Evolutionary conservation across 2,888 invertebrate genomes (phyloP).

Genomic region (Phyllotreta striolata): DNA sequence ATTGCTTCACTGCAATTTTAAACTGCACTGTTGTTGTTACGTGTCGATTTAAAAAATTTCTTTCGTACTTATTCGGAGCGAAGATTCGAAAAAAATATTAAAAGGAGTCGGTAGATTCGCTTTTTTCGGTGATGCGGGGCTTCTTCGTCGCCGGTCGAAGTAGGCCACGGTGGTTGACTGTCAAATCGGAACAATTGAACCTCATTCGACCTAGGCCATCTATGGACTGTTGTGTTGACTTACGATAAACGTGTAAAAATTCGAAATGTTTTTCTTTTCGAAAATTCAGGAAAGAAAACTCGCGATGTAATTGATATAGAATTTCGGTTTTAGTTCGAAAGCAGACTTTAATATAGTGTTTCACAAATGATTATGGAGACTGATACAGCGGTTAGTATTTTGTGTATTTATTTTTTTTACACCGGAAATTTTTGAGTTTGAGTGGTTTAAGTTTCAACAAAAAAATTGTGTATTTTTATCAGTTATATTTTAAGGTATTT

Average conservation of each 20-base stretch:
- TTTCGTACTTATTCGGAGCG: slow-evolving; percentile 28
- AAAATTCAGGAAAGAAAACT: slow-evolving; percentile 9
- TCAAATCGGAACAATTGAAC: slow-evolving; percentile 42
- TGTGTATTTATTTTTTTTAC: slow-evolving; percentile 12
- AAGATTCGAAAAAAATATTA: neutral
- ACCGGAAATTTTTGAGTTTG: neutral
- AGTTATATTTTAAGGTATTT: no score
- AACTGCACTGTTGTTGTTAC: slow-evolving; percentile 46
- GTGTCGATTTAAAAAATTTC: slow-evolving; percentile 40
- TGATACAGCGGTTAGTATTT: slow-evolving; percentile 49
- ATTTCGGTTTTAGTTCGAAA: slow-evolving; percentile 24
- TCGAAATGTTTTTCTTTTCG: slow-evolving; percentile 20
- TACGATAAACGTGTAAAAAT: slow-evolving; percentile 20
- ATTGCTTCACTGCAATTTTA: slow-evolving; percentile 51
- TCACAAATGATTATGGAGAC: slow-evolving; percentile 45
- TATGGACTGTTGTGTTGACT: slow-evolving; percentile 35
- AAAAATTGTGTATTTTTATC: no score
- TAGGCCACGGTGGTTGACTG: slow-evolving; percentile 42
- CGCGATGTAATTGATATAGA: slow-evolving; percentile 33
- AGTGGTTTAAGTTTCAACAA: no score
- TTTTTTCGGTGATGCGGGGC: slow-evolving; percentile 29
- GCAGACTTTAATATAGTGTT: slow-evolving; percentile 23
- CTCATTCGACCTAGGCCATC: slow-evolving; percentile 39
- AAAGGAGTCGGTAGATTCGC: neutral
- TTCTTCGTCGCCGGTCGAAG: slow-evolving; percentile 33